Base-by-base conservation (phyloP, 2,113 vertebrate species). In the Pardalotus punctatus region DNA sequence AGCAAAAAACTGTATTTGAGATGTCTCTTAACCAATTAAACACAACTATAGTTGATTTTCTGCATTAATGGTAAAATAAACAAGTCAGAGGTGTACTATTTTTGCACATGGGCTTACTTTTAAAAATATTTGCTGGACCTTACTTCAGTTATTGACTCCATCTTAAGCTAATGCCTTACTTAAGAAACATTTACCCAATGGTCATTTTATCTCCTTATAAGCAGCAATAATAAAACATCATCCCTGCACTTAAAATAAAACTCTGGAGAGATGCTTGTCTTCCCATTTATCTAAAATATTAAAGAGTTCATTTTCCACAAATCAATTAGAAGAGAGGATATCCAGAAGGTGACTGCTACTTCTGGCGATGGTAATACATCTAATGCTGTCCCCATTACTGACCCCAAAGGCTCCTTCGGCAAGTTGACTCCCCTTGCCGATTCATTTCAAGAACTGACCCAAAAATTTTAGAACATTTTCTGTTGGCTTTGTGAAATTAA, bases 211-310 rank as follows among this genome's bases (percentile, higher is more conserved):
- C 80, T 92, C 69, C 86, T 89, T 93, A 58, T 58, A 85, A 82
- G 50, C 58, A 90, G 50, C 28, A 93, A 82, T 57, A 83, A 89
- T 66, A 85, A 87, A 94, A 88, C 1, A 81, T 22, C 53, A 77
- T 73, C 73, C 45, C 33, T 67, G 61, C 80, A 86, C 81, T 86
- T 86, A 83, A 91, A 93, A 76, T 77, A 90, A 82, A 90, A 65
- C 48, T 71, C 86, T 60, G 40, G 65, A 76, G 53, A 85, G 25
- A 76, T 53, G 47, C 29, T 85, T 84, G 19, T 18, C 18, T 58
- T 85, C 73, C 94, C 84, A 91, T 57, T 94, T 85, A 77, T 12
- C 79, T 96, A 90, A 96, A 97, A 93, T 94, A 96, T 89, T 95
- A 16, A 96, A 67, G 66, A 82, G 57, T 43, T 85, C 5, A 0